Evolutionary conservation across 2,888 invertebrate species (phyloP), one percentile per base, ranked within the genome.

Genomic region (Lysandra bellargus): DNA sequence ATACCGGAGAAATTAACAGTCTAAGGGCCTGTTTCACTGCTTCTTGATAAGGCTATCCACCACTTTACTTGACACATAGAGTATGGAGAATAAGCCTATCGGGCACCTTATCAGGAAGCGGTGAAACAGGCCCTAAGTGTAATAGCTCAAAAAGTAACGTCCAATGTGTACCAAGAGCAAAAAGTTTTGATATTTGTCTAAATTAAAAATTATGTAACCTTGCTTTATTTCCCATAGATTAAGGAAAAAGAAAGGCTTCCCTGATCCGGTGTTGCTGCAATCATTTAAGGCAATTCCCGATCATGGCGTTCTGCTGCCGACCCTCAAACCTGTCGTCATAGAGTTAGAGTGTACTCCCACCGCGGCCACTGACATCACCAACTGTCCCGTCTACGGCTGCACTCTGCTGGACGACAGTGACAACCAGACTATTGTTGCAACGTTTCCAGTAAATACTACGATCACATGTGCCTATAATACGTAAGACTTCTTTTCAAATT

Each of bases 401-500:
- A 90, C 92, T 0, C 85, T 94, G 81, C 83, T 94, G n/a, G 94
- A 94, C 78, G 92, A 91, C 79, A 93, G 89, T 81, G 92, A 90
- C 81, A 87, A 92, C 75, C 94, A 94, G 84, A 89, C 93, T 17
- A 90, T 94, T 4, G 94, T 94, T 1, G 94, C 94, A 1, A 92
- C 92, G 85, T 94, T 94, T 83, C 94, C 94, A 5, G 89, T 94
- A 9, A 90, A 89, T 81, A 85, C 93, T 40, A 90, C 91, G 2
- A 92, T 94, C 79, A 92, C 92, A 3, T 93, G 94, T 1, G 94
- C 94, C 84, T 94, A 94, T 82, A 94, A 94, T 81, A 94, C 94
- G 94, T 94, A 44, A 81, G 83, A 80, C 60, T 30, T 61, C n/a
- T 30, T 33, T 33, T 72, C 23, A 23, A 0, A 23, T 23, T 79